phyloP scores from a whole-genome alignment of 2,797 vertebrate species.

The Triplophysa yarkandensis region DNA sequence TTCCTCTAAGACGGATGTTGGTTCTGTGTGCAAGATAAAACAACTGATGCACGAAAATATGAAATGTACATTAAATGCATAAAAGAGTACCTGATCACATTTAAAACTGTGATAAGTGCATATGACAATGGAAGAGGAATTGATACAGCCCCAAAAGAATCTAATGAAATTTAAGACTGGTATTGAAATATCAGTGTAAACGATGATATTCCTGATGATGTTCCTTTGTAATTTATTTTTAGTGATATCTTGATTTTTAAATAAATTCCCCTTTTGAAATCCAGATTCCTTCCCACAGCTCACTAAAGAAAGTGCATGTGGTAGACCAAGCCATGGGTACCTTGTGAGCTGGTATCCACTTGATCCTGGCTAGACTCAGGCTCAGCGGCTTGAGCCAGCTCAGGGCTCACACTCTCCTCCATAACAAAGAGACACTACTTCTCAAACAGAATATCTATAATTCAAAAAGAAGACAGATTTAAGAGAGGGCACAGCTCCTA shows the following conservation, averaged over 20 bases:
- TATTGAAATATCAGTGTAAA: background rate
- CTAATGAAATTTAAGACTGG: background rate
- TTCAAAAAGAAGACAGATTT: constrained; percentile 71
- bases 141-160: background rate
- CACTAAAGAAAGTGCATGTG: constrained; percentile 55
- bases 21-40: constrained; percentile 40
- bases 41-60: background rate
- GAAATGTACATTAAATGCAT: constrained; percentile 1
- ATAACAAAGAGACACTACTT: constrained; percentile 77
- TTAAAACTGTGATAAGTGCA: background rate
- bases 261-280: constrained; percentile 1
- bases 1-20: constrained; percentile 52
- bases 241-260: background rate
- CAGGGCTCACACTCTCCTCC: constrained; percentile 80
- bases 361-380: constrained; percentile 79
- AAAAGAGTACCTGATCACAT: background rate
- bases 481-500: constrained; percentile 45
- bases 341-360: constrained; percentile 84
- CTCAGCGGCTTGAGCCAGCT: constrained; percentile 73
- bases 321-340: constrained; percentile 74
- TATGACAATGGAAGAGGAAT: background rate
- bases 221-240: background rate
- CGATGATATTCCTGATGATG: background rate
- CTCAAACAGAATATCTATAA: constrained; percentile 76
- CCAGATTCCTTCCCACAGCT: constrained; percentile 31